A percentile compares a stretch with the other conserved stretches of the same genome.
phyloP scores from a whole-genome alignment of 2,888 invertebrate genomes.

The Lepidocyrtinus sp. region DNA sequence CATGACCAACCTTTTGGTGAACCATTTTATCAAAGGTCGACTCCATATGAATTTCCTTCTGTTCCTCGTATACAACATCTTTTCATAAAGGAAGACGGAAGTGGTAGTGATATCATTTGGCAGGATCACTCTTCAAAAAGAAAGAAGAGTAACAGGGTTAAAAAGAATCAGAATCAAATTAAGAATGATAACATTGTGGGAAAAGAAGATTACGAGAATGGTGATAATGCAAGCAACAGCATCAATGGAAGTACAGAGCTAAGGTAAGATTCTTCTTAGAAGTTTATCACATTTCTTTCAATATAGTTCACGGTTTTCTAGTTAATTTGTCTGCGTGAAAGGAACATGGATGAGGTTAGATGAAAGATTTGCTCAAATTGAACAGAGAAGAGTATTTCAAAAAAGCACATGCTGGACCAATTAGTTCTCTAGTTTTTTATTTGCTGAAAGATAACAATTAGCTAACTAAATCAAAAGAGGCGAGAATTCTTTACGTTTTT shows the following conservation, averaged over 20 bases:
- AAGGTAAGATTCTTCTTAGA: background rate
- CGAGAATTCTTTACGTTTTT: no score
- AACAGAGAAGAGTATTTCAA: no score
- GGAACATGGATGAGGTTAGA: no score
- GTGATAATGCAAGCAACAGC: background rate
- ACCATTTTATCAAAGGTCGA: constrained; percentile 10
- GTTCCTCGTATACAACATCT: background rate
- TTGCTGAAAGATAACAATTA: no score
- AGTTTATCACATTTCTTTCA: background rate
- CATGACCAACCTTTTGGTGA: background rate
- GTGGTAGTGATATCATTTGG: constrained; percentile 1
- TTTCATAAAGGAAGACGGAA: constrained; percentile 24
- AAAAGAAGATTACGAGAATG: background rate
- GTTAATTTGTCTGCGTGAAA: background rate
- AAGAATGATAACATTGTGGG: background rate
- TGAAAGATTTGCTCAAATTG: no score
- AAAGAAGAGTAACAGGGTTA: background rate
- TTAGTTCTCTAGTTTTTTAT: no score
- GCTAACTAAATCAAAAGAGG: no score
- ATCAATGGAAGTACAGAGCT: background rate
- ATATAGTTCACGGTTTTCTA: background rate
- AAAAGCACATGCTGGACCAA: no score
- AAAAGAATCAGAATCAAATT: background rate
- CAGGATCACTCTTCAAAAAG: background rate
- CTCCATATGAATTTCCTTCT: background rate